Evolutionary conservation across 2,888 invertebrate genomes (phyloP), one percentile per base, ranked within the genome.

Genomic region (Thymelicus acteon): DNA sequence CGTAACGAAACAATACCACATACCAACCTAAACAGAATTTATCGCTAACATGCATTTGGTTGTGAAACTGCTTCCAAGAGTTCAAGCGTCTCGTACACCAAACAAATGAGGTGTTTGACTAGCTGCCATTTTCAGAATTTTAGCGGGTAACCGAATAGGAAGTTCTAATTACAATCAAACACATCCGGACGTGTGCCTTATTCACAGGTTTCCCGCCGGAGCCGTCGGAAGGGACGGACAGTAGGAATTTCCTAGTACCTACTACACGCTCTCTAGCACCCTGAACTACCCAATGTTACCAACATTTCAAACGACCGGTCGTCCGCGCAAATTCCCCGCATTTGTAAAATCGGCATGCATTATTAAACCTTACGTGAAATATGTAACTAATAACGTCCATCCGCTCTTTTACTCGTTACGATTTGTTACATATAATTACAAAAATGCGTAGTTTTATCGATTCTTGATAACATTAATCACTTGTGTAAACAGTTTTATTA

Each of bases 181-280:
- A 48, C 48, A 63, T 60, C 60, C 60, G 44, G 13, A 57, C 13
- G 19, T 52, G 37, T 19, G 15, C 15, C 58, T 58, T 61, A 52
- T 60, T 48, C 48, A 44, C 52, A 13, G 10, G 44, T 61, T 67
- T 67, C 67, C 67, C 67, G 67, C 48, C 67, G 47, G 37, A 58
- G n/a, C 67, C 49, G 60, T 60, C 67, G 60, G 67, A 67, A 67
- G 66, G 66, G 67, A 67, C 49, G 7, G n/a, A 19, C 19, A 19
- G 2, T 19, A 19, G 19, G 19, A 19, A 19, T 19, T 19, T 4
- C 37, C 58, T 37, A 37, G 31, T 44, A 49, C 39, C 39, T 60
- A 39, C 44, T 19, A 39, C 39, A 58, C 67, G 60, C 60, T 60
- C 58, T 67, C 67, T 60, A 58, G 47, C 24, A 60, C 37, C 48